Evolutionary conservation across 2,113 vertebrate species (phyloP).

Genomic region (Ceyx melanurus): DNA sequence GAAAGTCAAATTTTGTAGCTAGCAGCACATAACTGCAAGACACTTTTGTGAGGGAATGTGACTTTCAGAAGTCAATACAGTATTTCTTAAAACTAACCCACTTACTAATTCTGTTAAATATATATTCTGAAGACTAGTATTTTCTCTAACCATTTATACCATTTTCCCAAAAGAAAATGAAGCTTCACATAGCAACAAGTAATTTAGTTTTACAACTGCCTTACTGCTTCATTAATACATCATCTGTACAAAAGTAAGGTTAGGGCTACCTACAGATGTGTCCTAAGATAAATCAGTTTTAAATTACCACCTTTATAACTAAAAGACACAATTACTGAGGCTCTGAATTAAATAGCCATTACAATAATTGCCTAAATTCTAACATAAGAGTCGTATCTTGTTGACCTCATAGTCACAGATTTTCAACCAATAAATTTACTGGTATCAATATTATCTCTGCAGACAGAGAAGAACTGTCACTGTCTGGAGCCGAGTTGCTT

Average conservation of each 20-base stretch:
- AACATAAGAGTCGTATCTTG: not conserved
- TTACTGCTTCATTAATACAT: not conserved
- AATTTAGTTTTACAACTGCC: not conserved
- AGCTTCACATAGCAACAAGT: not conserved
- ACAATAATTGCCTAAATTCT: not conserved
- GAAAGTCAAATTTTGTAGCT: not conserved
- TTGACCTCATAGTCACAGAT: not conserved
- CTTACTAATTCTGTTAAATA: not conserved
- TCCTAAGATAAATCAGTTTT: not conserved
- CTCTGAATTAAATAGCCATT: not conserved
- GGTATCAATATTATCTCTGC: not conserved
- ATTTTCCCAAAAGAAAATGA: not conserved
- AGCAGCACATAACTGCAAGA: not conserved
- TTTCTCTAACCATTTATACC: not conserved
- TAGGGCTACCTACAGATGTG: not conserved
- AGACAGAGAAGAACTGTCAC: not conserved
- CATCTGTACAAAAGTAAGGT: not conserved
- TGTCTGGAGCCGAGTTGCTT: not conserved
- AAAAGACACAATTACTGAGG: not conserved
- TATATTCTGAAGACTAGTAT: not conserved
- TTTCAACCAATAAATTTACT: not conserved
- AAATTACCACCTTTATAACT: not conserved
- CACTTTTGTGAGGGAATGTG: not conserved
- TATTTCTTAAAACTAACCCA: not conserved
- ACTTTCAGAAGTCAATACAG: not conserved